Evolutionary conservation across 2,888 invertebrate genomes (phyloP).

Genomic region (Neria commutata): DNA sequence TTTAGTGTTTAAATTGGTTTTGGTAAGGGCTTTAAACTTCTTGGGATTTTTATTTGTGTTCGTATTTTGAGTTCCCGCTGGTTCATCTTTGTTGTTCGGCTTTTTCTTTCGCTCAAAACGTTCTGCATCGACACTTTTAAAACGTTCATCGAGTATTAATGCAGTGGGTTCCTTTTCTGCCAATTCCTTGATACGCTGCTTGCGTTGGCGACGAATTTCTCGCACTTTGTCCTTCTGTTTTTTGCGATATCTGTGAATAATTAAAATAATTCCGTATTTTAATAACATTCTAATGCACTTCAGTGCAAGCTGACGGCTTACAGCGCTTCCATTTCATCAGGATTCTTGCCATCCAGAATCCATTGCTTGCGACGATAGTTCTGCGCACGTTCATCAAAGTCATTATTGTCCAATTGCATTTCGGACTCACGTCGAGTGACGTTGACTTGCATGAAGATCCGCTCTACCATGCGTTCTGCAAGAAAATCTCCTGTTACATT

Average conservation of each 20-base stretch:
- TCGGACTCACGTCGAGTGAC: conserved; percentile 92
- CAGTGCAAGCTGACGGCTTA: conserved; percentile 55
- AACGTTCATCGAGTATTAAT: conserved; percentile 55
- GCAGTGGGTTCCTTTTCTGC: conserved; percentile 34
- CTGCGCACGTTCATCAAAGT: conserved; percentile 86
- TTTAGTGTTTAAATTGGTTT: conserved; percentile 6
- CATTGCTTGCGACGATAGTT: conserved; percentile 88
- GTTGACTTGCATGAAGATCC: conserved; percentile 91
- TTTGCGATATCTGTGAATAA: conserved; percentile 47
- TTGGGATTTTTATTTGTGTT: conserved; percentile 9
- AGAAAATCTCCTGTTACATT: conserved; percentile 25
- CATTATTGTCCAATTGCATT: conserved; percentile 86
- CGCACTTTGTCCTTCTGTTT: conserved; percentile 56
- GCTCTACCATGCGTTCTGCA: conserved; percentile 83
- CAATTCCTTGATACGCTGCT: conserved; percentile 40
- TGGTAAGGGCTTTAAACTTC: conserved; percentile 14
- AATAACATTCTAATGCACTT: background rate
- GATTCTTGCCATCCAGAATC: conserved; percentile 84
- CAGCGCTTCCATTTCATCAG: conserved; percentile 75
- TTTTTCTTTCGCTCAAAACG: conserved; percentile 49
- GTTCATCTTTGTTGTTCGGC: background rate
- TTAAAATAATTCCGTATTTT: background rate
- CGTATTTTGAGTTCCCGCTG: conserved; percentile 14
- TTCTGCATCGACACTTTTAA: conserved; percentile 46
- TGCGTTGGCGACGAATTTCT: conserved; percentile 50